Percentiles rank a stretch among this genome's conserved stretches.
These are phyloP conservation scores for Spodoptera frugiperda DNA, from an alignment of 1,140 invertebrate genomes.

Conservation along the genomic window DNA sequence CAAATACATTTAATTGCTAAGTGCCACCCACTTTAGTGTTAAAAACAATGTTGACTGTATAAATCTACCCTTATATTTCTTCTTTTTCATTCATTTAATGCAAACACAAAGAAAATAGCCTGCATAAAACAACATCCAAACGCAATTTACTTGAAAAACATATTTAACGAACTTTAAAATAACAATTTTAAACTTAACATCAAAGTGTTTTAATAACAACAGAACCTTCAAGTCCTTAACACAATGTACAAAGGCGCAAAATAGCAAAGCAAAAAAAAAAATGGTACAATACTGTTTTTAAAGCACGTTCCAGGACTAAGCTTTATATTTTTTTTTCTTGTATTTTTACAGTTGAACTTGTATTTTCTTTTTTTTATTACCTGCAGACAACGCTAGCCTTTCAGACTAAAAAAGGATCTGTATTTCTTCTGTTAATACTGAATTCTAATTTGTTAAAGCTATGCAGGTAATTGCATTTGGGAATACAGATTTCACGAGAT, in stretches of 20 bases:
- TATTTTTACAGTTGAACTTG: constrained; percentile 34
- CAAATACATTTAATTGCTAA: no score
- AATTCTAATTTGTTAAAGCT: constrained; percentile 41
- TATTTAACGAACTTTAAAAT: neutral
- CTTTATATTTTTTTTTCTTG: constrained; percentile 37
- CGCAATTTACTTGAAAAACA: neutral
- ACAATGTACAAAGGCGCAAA: constrained; percentile 26
- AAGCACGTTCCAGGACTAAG: constrained; percentile 31
- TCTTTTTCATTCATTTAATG: no score
- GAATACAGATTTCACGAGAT: constrained; percentile 8
- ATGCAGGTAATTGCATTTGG: constrained; percentile 32
- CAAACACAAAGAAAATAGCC: no score
- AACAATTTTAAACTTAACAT: neutral
- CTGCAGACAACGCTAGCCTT: constrained; percentile 30
- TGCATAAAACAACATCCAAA: neutral
- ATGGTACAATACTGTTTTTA: constrained; percentile 20
- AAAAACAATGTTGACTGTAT: no score
- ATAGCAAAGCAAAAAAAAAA: constrained; percentile 24
- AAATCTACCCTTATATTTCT: no score
- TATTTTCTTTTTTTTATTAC: constrained; percentile 23
- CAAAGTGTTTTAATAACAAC: constrained; percentile 40
- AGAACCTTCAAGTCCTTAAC: neutral
- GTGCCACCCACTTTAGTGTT: no score
- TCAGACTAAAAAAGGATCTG: constrained; percentile 19
- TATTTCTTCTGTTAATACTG: constrained; percentile 40